Evolutionary conservation across 1,140 invertebrate genomes (phyloP).

Genomic region (Drosophila pseudoobscura): DNA sequence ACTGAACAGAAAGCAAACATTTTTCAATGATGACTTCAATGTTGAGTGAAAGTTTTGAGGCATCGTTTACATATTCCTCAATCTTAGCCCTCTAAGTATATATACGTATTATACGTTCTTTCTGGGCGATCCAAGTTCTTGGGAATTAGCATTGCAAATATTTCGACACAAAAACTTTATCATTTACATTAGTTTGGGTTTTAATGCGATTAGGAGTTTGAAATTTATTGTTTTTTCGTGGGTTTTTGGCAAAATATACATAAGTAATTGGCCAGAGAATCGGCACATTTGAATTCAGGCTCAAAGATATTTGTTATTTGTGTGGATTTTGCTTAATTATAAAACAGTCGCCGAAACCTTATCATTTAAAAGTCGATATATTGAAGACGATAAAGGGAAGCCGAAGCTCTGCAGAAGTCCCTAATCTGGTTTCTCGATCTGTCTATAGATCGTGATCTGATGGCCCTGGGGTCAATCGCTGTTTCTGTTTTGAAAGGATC

Average conservation of each 20-base stretch:
- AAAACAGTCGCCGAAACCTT: slow-evolving; percentile 3
- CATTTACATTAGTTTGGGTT: slow-evolving; percentile 52
- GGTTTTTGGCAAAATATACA: slow-evolving; percentile 47
- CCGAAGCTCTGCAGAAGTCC: slow-evolving; percentile 9
- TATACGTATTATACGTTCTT: background rate
- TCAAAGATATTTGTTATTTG: slow-evolving; percentile 22
- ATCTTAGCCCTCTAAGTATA: slow-evolving; percentile 17
- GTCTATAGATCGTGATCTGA: slow-evolving; percentile 27
- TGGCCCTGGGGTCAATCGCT: slow-evolving; percentile 39
- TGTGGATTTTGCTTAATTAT: slow-evolving; percentile 11
- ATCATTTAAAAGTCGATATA: slow-evolving; percentile 16
- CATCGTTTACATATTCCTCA: background rate
- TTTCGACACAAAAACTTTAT: slow-evolving; percentile 21
- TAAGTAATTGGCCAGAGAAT: slow-evolving; percentile 46
- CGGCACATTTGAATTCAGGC: slow-evolving; percentile 40
- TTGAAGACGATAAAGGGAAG: slow-evolving; percentile 3
- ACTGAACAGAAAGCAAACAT: slow-evolving; percentile 31
- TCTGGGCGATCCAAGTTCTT: slow-evolving; percentile 42
- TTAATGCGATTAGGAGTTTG: slow-evolving; percentile 41
- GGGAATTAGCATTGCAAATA: slow-evolving; percentile 67
- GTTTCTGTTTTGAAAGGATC: slow-evolving; percentile 41
- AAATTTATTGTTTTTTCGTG: slow-evolving; percentile 35
- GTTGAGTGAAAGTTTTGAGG: slow-evolving; percentile 58
- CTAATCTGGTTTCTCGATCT: slow-evolving; percentile 28
- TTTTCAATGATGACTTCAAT: slow-evolving; percentile 44